Base-by-base conservation (phyloP, 2,888 invertebrate genomes). In the Kryphioiulus occultus region DNA sequence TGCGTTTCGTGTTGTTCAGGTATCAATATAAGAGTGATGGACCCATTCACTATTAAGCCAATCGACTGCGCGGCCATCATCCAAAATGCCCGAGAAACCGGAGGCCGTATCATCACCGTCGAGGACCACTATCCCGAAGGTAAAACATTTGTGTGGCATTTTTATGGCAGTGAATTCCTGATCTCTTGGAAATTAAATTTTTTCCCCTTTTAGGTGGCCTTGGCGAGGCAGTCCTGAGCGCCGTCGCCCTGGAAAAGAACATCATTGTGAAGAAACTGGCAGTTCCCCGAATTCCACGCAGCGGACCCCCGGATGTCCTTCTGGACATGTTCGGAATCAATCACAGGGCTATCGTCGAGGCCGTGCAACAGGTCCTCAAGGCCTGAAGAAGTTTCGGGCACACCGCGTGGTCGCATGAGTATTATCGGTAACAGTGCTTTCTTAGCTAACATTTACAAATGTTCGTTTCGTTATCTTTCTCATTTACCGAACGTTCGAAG, bases 41-140 rank as follows among this genome's bases (percentile, higher is more conserved):
- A 99, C 93, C 97, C 96, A 9, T 99, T 99, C 93, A 98, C 99
- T 15, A 93, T 99, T 89, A 99, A 99, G 93, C 99, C 99, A 0
- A 93, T 99, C 90, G 99, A 99, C 93, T 94, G 93, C 87, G 94
- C 94, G 0, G 94, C 95, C 0, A 95, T 99, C 78, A 92, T 95
- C 78, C 93, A 93, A 87, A 95, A 97, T 92, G 98, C 97, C 2
- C 93, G 94, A 89, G 95, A 95, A 87, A 95, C 94, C 88, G 96
- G 95, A 10, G 98, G 98, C 0, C 93, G 95, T 15, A 94, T 99
- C 88, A 92, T 99, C 86, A 97, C 98, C 53, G 98, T 99, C 0
- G 99, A 99, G 92, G 99, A 99, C 92, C 99, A 99, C 92, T 99
- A 99, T 92, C 95, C 96, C 89, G 96, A 96, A 92, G 98, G 95